Evolutionary conservation across 2,797 vertebrate genomes (phyloP).

Genomic region (Parauchenoglanis ngamensis): DNA sequence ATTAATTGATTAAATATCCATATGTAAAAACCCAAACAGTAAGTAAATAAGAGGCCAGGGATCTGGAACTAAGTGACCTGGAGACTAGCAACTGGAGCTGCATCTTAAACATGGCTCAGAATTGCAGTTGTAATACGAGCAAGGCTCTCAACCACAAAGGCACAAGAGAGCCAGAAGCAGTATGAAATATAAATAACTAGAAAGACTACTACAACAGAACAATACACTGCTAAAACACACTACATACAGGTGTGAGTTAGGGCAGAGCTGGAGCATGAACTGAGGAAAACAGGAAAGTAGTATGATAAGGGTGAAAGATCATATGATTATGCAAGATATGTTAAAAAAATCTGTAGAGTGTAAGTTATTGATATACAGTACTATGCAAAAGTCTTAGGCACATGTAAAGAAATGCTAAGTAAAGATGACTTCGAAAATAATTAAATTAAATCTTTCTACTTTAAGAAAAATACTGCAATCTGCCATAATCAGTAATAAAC

Average conservation of each 20-base stretch:
- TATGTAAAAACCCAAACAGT: not conserved
- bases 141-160: not conserved
- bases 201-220: not conserved
- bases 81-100: not conserved
- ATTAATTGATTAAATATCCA: not conserved
- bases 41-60: not conserved
- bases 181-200: conserved; percentile 9
- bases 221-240: not conserved
- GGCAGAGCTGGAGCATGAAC: not conserved
- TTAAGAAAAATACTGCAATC: no score
- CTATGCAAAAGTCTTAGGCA: no score
- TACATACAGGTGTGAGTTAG: not conserved
- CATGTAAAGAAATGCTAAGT: no score
- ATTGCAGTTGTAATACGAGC: not conserved
- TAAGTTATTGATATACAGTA: no score
- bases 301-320: not conserved
- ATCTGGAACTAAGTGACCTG: not conserved
- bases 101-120: not conserved
- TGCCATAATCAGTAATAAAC: no score
- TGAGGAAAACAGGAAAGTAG: not conserved
- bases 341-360: no score
- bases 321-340: not conserved
- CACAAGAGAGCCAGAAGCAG: not conserved
- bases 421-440: no score
- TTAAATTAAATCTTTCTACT: no score